These are phyloP conservation scores for Rousettus leschenaultii DNA, from an alignment of 2,113 vertebrate species.

Conservation along the genomic window DNA sequence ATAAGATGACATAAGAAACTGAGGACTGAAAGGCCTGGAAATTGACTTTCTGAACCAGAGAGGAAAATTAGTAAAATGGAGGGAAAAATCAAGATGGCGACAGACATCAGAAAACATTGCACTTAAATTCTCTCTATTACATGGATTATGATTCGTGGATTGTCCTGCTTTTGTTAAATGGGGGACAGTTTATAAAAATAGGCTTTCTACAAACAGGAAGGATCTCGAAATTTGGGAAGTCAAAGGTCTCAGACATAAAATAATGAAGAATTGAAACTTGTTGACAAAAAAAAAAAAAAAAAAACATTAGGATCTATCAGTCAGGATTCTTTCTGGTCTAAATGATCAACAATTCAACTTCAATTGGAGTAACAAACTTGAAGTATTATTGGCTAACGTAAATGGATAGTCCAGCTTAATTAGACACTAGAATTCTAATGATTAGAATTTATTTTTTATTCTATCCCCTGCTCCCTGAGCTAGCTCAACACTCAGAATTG, in stretches of 20 bases:
- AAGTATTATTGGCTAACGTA: background rate
- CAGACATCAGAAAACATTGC: background rate
- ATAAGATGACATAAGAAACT: background rate
- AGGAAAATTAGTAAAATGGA: background rate
- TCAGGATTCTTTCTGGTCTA: background rate
- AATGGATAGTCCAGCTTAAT: background rate
- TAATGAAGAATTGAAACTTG: background rate
- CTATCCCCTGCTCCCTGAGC: accelerated
- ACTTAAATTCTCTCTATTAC: background rate
- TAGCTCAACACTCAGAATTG: background rate
- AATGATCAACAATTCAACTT: background rate
- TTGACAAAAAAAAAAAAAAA: background rate
- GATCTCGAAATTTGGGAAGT: background rate
- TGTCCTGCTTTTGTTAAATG: background rate
- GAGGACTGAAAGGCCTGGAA: background rate
- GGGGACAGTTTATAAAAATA: background rate
- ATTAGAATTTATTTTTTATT: background rate
- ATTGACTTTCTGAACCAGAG: background rate
- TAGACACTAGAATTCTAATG: background rate
- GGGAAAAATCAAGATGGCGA: background rate
- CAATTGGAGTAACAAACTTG: background rate
- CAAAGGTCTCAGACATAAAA: background rate
- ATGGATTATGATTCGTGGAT: background rate
- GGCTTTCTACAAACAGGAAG: background rate
- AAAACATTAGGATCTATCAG: background rate